Base-by-base conservation (phyloP, 2,113 vertebrate genomes). In the Pica pica region DNA sequence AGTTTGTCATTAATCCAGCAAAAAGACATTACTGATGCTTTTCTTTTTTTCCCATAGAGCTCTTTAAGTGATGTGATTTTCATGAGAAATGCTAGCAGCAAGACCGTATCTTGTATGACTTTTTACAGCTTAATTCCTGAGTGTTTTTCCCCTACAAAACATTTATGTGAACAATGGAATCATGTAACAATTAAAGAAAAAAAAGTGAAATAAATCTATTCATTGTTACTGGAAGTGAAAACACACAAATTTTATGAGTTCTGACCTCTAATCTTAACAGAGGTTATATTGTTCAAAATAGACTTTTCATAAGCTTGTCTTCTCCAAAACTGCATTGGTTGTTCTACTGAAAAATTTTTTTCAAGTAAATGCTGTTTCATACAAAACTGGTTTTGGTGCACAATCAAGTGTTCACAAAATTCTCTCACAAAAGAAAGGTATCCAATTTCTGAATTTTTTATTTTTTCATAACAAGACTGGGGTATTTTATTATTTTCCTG, bases 1-100 rank as follows among this genome's bases (percentile, higher is more conserved):
- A 78, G 78, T 93, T 93, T 96, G 87, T 95, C 76, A 73, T 91
- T 91, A 94, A 94, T 93, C 74, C 93, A 74, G 78, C 39, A 90
- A 80, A 89, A 91, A 95, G 30, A 82, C 63, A 88, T 92, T 93
- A 86, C 61, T 59, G 61, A 37, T 76, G 30, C 50, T 84, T 89
- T 95, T 79, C 37, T 37, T 68, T 56, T 53, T 59, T 80, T n/a
- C 20, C 20, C 1, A 0, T 70, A 47, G 50, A 80, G 21, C 26
- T 92, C 50, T 91, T 76, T 57, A 80, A 83, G 26, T 49, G 46
- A 90, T 74, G 27, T 55, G 44, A 69, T 91, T 87, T 76, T 68
- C 67, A 83, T 57, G 52, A 87, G 68, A 94, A 86, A 80, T 81
- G 16, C 30, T 64, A 87, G 49, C 70, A 87, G 65, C 65, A 85